A percentile compares a stretch with the other conserved stretches of the same genome.
These are phyloP conservation scores for Aphelenchoides avenae DNA, from an alignment of 1,140 invertebrate species.

Conservation along the genomic window DNA sequence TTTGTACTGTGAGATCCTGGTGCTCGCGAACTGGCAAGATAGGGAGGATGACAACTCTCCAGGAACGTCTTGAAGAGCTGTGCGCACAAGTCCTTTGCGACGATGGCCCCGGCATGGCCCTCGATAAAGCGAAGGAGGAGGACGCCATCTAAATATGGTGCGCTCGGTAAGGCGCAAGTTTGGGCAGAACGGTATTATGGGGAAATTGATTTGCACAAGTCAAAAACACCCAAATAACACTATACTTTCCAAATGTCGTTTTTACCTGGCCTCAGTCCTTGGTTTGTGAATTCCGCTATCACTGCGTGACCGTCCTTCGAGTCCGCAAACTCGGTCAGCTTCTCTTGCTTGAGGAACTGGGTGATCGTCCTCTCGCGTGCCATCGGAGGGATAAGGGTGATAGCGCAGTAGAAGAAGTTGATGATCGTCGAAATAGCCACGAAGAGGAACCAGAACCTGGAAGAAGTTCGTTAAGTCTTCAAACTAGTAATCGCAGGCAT, in stretches of 20 bases:
- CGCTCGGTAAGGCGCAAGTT: background rate
- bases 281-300: conserved; percentile 12
- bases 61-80: conserved; percentile 41
- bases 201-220: background rate
- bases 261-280: conserved; percentile 41
- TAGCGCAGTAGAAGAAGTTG: conserved; percentile 55
- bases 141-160: conserved; percentile 42
- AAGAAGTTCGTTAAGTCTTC: too few relatives aligned
- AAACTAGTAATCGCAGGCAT: background rate
- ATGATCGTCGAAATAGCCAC: conserved; percentile 49
- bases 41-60: too few relatives aligned
- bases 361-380: conserved; percentile 28
- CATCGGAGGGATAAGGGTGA: conserved; percentile 24
- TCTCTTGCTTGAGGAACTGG: conserved; percentile 31
- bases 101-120: conserved; percentile 57
- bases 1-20: conserved; percentile 21
- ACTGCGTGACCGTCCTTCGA: conserved; percentile 12
- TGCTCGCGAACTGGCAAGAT: too few relatives aligned
- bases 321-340: conserved; percentile 22
- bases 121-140: conserved; percentile 57
- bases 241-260: background rate
- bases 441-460: conserved; percentile 58
- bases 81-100: conserved; percentile 45
- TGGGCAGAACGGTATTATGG: background rate
- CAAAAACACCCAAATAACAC: background rate